phyloP scores from a whole-genome alignment of 2,797 vertebrate genomes.

The Sebastes umbrosus region DNA sequence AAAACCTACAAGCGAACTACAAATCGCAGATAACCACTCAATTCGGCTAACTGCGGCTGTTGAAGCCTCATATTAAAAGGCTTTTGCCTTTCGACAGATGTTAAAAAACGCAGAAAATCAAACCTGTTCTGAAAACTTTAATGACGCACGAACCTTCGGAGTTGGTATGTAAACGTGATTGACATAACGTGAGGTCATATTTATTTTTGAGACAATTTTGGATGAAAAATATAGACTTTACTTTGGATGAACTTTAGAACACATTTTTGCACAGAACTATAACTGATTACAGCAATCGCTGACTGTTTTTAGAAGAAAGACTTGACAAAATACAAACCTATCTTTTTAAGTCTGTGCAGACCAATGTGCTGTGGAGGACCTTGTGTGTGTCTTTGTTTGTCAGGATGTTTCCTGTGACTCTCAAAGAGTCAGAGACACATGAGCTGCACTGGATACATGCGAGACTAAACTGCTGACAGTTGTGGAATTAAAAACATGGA shows the following conservation, averaged over 20 bases:
- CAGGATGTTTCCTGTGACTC: background rate
- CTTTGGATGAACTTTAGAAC: background rate
- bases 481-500: background rate
- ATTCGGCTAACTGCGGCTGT: background rate
- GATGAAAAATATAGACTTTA: background rate
- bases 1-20: background rate
- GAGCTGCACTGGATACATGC: background rate
- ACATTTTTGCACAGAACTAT: background rate
- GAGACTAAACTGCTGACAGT: background rate
- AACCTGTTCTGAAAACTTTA: too few species aligned
- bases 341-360: background rate
- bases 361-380: background rate
- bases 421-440: background rate
- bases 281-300: background rate
- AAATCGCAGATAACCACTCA: background rate
- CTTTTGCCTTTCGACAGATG: too few species aligned
- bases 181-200: too few species aligned
- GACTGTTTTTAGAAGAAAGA: background rate
- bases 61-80: background rate
- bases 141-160: fast-evolving
- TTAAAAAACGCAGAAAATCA: too few species aligned
- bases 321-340: background rate
- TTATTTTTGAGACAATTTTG: too few species aligned
- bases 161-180: too few species aligned
- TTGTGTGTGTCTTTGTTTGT: background rate